Conservation (phyloP, 2,113 vertebrate genomes). For the Melanerpes aurifrons region DNA sequence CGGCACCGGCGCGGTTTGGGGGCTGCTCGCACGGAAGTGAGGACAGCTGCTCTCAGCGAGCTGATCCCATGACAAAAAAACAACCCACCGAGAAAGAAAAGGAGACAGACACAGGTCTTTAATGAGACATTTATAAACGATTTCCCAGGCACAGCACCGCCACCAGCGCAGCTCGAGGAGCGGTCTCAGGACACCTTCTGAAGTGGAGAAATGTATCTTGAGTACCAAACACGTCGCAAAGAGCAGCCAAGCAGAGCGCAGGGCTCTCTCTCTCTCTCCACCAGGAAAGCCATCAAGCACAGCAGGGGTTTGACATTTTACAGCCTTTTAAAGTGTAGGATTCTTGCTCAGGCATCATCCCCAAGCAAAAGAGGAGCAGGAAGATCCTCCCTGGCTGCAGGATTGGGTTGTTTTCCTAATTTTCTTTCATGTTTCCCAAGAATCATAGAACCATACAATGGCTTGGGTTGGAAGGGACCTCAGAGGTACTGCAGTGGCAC, state of each 20-base stretch:
- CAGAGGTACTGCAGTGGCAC: not conserved
- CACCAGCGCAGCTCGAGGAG: not conserved
- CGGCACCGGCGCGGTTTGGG: not conserved
- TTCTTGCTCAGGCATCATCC: not conserved
- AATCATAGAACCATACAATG: no score
- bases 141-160: slow-evolving; percentile 48
- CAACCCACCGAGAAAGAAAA: slow-evolving; percentile 1
- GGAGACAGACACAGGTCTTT: slow-evolving; percentile 46
- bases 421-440: not conserved
- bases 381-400: not conserved
- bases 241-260: not conserved
- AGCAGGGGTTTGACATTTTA: not conserved
- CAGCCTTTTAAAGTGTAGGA: not conserved
- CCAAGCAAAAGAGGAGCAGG: not conserved
- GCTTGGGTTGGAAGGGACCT: no score
- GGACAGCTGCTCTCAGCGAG: slow-evolving; percentile 60
- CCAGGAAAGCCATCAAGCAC: not conserved
- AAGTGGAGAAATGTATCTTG: slow-evolving; percentile 21
- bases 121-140: slow-evolving; percentile 46
- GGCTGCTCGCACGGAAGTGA: not conserved
- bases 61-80: slow-evolving; percentile 31
- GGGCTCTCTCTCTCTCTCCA: not conserved
- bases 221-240: not conserved
- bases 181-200: not conserved
- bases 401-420: not conserved